These are phyloP conservation scores for Drosophila kuntzei DNA, from an alignment of 2,888 invertebrate species.

Conservation along the genomic window DNA sequence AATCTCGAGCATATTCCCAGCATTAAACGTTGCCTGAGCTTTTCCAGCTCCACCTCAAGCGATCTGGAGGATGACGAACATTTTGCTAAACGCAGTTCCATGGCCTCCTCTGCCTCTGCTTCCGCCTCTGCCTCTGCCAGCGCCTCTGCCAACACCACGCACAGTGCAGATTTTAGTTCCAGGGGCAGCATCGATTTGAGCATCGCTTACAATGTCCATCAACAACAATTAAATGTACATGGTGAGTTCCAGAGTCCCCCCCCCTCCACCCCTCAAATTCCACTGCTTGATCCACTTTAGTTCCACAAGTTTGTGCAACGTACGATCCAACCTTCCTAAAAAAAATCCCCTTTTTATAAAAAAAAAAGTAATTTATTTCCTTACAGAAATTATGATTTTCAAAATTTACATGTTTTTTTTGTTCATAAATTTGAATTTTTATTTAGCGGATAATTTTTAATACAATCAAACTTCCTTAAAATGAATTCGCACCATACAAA, in stretches of 20 bases:
- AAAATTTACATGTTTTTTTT: too few relatives aligned
- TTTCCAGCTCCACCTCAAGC: constrained; percentile 86
- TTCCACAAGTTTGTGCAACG: too few relatives aligned
- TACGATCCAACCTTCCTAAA: too few relatives aligned
- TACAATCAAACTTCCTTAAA: too few relatives aligned
- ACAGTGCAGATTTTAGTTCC: constrained; percentile 27
- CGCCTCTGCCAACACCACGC: constrained; percentile 2
- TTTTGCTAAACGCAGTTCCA: constrained; percentile 84
- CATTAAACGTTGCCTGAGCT: constrained; percentile 87
- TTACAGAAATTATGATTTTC: too few relatives aligned
- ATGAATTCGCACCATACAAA: too few relatives aligned
- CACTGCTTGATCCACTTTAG: constrained; percentile 1
- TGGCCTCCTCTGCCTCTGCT: constrained; percentile 23
- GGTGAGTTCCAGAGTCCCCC: constrained; percentile 87
- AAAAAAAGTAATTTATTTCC: too few relatives aligned
- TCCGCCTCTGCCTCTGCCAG: constrained; percentile 16
- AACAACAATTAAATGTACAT: constrained; percentile 89
- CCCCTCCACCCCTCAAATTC: not conserved
- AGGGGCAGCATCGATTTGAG: constrained; percentile 89
- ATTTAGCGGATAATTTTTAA: too few relatives aligned
- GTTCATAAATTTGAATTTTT: too few relatives aligned
- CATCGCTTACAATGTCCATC: constrained; percentile 86
- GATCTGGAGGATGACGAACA: constrained; percentile 85
- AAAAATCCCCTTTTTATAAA: too few relatives aligned
- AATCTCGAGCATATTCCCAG: constrained; percentile 85